Base-by-base conservation (phyloP, 2,888 invertebrate species). In the Liodrosophila aerea region DNA sequence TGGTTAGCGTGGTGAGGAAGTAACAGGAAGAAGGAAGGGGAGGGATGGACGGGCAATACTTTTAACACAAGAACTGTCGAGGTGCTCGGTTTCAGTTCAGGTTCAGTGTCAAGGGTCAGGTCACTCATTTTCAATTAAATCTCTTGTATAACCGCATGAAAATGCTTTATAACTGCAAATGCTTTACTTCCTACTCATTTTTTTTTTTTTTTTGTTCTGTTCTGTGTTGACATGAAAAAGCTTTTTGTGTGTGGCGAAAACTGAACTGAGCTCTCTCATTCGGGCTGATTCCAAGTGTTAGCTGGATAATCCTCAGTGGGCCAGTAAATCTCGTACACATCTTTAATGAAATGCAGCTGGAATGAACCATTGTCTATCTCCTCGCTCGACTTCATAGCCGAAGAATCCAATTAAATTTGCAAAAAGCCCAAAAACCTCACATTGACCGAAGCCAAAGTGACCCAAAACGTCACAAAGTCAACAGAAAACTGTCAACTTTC, bases 91-190 rank as follows among this genome's bases (percentile, higher is more conserved):
- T 66, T 83, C 81, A 75, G 73, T 84, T 84, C 49, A 59, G 78
- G 72, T 66, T 83, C 84, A 75, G 73, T 75, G 74, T 80, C 74
- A 83, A 80, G 73, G 73, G 63, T 62, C 59, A 57, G 15, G 49
- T 45, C 49, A 58, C 53, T 75, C 54, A 59, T 51, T 75, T 75
- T 71, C 66, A 71, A 75, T 75, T 71, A 64, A 75, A 71, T 57
- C 53, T 52, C 43, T 56, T 75, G 75, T 74, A 51, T 64, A 63
- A 40, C 64, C 70, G 13, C 69, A 52, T 56, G 52, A 30, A 73
- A 69, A 56, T 68, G 60, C 39, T 50, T 50, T 47, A 68, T 51
- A 39, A 18, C 18, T 39, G 39, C 22, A 22, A 22, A 22, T 22
- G 22, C 22, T 22, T 22, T 22, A 22, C 22, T 22, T 16, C 27